Evolutionary conservation across 2,113 vertebrate genomes (phyloP).

Genomic region (Odocoileus virginianus): DNA sequence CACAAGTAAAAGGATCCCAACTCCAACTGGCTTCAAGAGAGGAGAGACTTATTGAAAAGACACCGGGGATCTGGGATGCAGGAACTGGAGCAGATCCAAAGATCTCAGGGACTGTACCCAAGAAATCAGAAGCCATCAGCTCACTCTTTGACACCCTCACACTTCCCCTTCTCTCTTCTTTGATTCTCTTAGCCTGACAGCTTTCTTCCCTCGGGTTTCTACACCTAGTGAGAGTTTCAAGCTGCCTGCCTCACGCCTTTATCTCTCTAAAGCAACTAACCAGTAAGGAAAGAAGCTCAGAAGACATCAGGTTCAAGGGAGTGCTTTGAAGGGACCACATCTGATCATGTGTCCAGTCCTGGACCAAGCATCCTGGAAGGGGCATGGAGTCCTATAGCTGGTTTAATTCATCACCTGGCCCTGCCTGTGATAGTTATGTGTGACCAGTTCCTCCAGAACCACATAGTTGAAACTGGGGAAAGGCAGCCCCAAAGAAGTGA

Average conservation of each 20-base stretch:
- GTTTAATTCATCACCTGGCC: not conserved
- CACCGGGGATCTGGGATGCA: not conserved
- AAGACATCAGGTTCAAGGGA: not conserved
- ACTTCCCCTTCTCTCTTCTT: not conserved
- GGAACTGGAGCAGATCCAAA: not conserved
- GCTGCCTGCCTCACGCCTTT: not conserved
- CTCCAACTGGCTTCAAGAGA: not conserved
- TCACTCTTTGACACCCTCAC: not conserved
- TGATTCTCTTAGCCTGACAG: not conserved
- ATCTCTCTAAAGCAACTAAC: too few species aligned
- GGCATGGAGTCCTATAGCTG: not conserved
- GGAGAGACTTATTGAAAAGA: not conserved
- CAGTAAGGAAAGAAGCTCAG: not conserved
- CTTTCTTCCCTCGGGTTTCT: not conserved
- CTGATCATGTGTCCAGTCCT: not conserved
- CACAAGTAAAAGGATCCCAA: not conserved
- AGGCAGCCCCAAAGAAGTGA: not conserved
- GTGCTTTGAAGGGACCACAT: not conserved
- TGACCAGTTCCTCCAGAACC: not conserved
- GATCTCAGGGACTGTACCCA: not conserved
- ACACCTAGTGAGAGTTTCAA: not conserved
- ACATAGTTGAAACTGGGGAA: rapidly evolving
- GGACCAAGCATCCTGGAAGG: not conserved
- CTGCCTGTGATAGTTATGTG: not conserved
- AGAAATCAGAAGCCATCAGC: not conserved